Percentiles rank a stretch among this genome's conserved stretches.
Evolutionary conservation across 2,888 invertebrate genomes (phyloP).

Genomic region (Dioctria linearis): DNA sequence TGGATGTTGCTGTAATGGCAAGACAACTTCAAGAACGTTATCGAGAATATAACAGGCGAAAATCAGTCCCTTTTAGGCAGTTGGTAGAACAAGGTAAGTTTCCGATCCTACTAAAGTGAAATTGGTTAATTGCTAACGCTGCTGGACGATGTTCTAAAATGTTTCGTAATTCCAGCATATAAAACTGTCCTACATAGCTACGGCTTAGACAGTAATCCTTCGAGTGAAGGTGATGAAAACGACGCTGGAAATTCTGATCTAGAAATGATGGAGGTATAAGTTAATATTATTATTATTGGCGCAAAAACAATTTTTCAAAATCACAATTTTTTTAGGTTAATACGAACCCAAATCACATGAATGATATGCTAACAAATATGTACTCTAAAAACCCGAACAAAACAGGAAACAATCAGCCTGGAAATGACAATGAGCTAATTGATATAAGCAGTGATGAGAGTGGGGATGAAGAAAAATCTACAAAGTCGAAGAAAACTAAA

Average conservation of each 20-base stretch:
- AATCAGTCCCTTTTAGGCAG: conserved; percentile 83
- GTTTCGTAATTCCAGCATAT: conserved; percentile 73
- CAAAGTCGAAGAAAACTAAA: conserved; percentile 65
- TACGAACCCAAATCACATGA: conserved; percentile 65
- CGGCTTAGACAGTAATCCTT: conserved; percentile 75
- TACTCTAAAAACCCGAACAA: conserved; percentile 69
- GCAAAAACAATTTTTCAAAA: background rate
- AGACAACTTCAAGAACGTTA: conserved; percentile 82
- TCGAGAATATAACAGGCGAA: conserved; percentile 85
- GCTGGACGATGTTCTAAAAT: background rate
- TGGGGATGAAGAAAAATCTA: conserved; percentile 73
- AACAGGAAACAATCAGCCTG: conserved; percentile 35
- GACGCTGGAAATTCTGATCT: conserved; percentile 72
- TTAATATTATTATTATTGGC: background rate
- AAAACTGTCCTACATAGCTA: conserved; percentile 81
- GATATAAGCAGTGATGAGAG: conserved; percentile 86
- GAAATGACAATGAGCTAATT: conserved; percentile 80
- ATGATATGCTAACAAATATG: conserved; percentile 71
- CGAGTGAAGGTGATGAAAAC: conserved; percentile 73
- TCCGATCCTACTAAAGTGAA: background rate
- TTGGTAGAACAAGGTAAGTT: conserved; percentile 78
- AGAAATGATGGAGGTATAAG: conserved; percentile 66
- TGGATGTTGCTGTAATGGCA: conserved; percentile 89
- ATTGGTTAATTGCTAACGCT: background rate
- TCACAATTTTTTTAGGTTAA: conserved; percentile 61